These are phyloP conservation scores for Ips nitidus DNA, from an alignment of 1,140 invertebrate species.

Conservation along the genomic window DNA sequence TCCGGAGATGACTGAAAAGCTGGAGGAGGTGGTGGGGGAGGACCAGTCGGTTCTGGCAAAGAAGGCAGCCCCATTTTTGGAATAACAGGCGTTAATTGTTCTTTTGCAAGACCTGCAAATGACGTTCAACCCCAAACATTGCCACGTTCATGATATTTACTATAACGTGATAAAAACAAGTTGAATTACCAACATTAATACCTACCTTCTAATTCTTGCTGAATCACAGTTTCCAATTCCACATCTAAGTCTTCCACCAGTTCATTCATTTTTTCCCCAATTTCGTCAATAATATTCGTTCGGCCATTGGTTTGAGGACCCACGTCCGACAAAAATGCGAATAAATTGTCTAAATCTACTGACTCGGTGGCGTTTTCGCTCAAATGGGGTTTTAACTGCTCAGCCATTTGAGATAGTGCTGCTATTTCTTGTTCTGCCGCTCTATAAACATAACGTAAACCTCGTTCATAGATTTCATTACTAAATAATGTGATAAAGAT, in stretches of 20 bases:
- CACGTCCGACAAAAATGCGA: slow-evolving; percentile 87
- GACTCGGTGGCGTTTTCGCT: slow-evolving; percentile 59
- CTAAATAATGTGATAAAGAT: too few species aligned
- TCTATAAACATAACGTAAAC: slow-evolving; percentile 53
- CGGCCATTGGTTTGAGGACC: slow-evolving; percentile 60
- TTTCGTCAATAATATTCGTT: slow-evolving; percentile 73
- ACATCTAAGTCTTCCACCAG: slow-evolving; percentile 77
- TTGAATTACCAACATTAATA: neutral
- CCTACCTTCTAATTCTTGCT: slow-evolving; percentile 56
- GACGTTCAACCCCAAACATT: too few species aligned
- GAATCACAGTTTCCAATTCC: slow-evolving; percentile 66
- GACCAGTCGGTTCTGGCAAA: slow-evolving; percentile 72
- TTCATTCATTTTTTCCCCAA: slow-evolving; percentile 80
- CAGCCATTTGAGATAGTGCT: slow-evolving; percentile 73
- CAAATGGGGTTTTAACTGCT: slow-evolving; percentile 70
- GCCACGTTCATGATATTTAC: too few species aligned
- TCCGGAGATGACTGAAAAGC: slow-evolving; percentile 47
- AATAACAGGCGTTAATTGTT: slow-evolving; percentile 42
- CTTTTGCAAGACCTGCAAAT: slow-evolving; percentile 46
- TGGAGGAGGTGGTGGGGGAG: slow-evolving; percentile 68
- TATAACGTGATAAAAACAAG: too few species aligned
- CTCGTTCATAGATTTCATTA: neutral
- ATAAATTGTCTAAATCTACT: slow-evolving; percentile 90
- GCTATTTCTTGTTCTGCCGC: slow-evolving; percentile 75
- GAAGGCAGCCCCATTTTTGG: slow-evolving; percentile 58